Evolutionary conservation across 2,113 vertebrate species (phyloP).

Genomic region (Ornithorhynchus anatinus): DNA sequence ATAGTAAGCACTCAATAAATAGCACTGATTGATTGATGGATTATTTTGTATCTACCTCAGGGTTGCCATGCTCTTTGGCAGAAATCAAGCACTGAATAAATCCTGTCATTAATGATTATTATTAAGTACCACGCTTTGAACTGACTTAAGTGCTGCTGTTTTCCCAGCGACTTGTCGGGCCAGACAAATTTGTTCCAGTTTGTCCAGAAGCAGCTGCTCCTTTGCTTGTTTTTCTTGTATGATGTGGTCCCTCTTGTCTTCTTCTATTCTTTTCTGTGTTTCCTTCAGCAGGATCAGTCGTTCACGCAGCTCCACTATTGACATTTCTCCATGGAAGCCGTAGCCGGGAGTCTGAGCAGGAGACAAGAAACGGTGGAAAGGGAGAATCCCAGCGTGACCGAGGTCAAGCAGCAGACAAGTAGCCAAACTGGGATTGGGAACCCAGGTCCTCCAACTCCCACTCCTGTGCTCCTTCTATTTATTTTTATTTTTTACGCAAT

Average conservation of each 20-base stretch:
- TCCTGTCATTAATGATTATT: too few relatives aligned
- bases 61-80: too few relatives aligned
- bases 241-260: conserved; percentile 81
- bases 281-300: conserved; percentile 79
- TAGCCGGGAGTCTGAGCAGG: conserved; percentile 78
- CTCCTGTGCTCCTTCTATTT: too few relatives aligned
- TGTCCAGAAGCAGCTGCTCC: conserved; percentile 76
- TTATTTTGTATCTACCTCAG: too few relatives aligned
- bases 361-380: conserved; percentile 14
- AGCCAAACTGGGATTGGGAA: too few relatives aligned
- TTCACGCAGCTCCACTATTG: conserved; percentile 84
- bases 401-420: conserved; percentile 19
- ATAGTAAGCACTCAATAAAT: too few relatives aligned
- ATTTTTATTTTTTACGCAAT: too few relatives aligned
- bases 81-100: too few relatives aligned
- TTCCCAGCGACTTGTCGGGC: conserved; percentile 74
- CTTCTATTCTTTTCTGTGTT: conserved; percentile 66
- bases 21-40: too few relatives aligned
- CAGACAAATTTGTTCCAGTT: conserved; percentile 76
- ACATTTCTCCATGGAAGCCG: conserved; percentile 89
- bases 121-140: too few relatives aligned
- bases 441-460: too few relatives aligned
- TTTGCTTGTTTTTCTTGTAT: conserved; percentile 76
- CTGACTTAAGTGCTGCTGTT: conserved; percentile 78
- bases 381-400: too few relatives aligned